Conservation (phyloP, 2,888 invertebrate species). For the Andrena trimmerana region DNA sequence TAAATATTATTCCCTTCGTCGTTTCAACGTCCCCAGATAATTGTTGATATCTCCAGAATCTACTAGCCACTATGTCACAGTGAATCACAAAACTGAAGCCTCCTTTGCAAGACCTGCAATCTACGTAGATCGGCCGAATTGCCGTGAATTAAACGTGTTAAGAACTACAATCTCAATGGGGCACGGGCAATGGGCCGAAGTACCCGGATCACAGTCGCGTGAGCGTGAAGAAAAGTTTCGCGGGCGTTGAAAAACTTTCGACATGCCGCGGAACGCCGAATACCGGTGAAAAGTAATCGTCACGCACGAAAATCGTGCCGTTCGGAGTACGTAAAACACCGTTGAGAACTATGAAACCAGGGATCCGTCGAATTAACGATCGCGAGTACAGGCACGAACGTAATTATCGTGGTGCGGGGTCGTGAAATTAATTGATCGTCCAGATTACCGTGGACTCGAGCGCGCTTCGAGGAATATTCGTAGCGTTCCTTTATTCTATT, state of each 20-base stretch:
- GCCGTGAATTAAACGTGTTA: constrained; percentile 9
- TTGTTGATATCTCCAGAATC: not conserved
- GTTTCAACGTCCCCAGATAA: not conserved
- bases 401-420: constrained; percentile 17
- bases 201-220: constrained; percentile 49
- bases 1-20: not conserved
- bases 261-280: constrained; percentile 50
- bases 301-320: constrained; percentile 48
- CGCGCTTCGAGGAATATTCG: not conserved
- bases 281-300: constrained; percentile 54
- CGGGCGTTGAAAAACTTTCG: constrained; percentile 63
- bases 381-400: constrained; percentile 24
- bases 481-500: not conserved
- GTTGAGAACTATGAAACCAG: constrained; percentile 40
- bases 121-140: not conserved
- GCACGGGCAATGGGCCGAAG: not conserved
- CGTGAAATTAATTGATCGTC: constrained; percentile 22
- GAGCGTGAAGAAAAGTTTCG: constrained; percentile 62
- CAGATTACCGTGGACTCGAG: not conserved
- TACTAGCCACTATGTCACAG: not conserved
- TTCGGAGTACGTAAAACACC: constrained; percentile 30
- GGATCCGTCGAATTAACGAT: constrained; percentile 21
- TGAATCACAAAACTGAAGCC: not conserved
- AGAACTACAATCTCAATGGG: constrained; percentile 22
- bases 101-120: not conserved